These are phyloP conservation scores for Leptoteleia sp. DNA, from an alignment of 1,140 invertebrate species.

Conservation along the genomic window DNA sequence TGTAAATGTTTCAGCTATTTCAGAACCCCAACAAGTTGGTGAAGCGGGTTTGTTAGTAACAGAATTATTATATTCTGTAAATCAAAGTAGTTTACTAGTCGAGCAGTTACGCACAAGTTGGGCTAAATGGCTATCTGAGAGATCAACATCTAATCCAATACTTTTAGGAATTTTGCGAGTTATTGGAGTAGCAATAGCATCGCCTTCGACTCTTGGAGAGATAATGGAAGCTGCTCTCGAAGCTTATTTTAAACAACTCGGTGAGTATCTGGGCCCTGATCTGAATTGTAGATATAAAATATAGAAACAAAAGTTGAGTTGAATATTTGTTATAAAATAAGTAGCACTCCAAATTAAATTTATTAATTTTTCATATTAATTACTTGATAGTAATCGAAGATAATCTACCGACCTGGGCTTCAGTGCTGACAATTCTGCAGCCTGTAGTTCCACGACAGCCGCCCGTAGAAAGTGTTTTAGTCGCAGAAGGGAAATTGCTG, in stretches of 20 bases:
- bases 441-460: slow-evolving; percentile 78
- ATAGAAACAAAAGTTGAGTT: too few relatives aligned
- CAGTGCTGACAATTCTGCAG: slow-evolving; percentile 77
- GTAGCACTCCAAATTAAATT: too few relatives aligned
- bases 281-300: slow-evolving; percentile 1
- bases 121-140: slow-evolving; percentile 76
- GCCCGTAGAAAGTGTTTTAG: slow-evolving; percentile 77
- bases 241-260: slow-evolving; percentile 80
- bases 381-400: slow-evolving; percentile 76
- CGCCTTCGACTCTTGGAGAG: slow-evolving; percentile 78
- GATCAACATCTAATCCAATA: slow-evolving; percentile 79
- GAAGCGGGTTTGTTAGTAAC: slow-evolving; percentile 81
- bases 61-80: slow-evolving; percentile 80
- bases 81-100: slow-evolving; percentile 76
- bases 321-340: too few relatives aligned
- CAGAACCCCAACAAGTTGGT: slow-evolving; percentile 80
- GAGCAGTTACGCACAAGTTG: slow-evolving; percentile 77
- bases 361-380: too few relatives aligned
- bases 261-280: slow-evolving; percentile 26
- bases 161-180: slow-evolving; percentile 80
- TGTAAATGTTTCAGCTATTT: slow-evolving; percentile 76
- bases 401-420: slow-evolving; percentile 76
- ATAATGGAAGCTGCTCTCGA: slow-evolving; percentile 81
- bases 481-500: slow-evolving; percentile 78
- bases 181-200: slow-evolving; percentile 77